These are phyloP conservation scores for Limosa lapponica DNA, from an alignment of 2,797 vertebrate species.

Conservation along the genomic window DNA sequence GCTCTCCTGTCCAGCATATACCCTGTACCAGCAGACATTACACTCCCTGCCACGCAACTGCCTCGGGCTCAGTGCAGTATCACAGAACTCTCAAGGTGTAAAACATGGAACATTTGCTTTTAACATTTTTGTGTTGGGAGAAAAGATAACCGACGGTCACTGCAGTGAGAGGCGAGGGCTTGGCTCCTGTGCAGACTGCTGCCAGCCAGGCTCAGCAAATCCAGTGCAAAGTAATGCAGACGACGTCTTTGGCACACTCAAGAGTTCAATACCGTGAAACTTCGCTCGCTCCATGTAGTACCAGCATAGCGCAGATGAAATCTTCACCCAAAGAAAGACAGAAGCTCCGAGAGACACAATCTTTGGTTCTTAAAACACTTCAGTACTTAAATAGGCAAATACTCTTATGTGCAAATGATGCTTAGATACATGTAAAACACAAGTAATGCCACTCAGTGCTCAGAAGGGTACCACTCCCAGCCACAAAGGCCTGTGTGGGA, in stretches of 20 bases:
- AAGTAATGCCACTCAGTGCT: background rate
- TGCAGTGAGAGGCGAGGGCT: background rate
- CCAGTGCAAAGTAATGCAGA: background rate
- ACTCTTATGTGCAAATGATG: background rate
- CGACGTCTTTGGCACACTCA: background rate
- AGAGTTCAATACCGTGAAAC: background rate
- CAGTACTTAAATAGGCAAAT: background rate
- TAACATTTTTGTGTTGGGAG: background rate
- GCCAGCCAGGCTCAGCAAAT: background rate
- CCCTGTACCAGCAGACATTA: accelerated
- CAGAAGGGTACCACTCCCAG: background rate
- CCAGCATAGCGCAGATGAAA: background rate
- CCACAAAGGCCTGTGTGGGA: accelerated
- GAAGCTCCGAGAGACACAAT: background rate
- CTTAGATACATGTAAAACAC: background rate
- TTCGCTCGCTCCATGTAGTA: background rate
- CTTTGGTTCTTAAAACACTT: background rate
- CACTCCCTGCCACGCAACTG: background rate
- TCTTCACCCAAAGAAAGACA: background rate
- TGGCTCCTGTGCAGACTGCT: background rate
- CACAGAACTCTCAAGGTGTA: background rate
- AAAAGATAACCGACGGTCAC: background rate
- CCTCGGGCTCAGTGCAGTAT: background rate
- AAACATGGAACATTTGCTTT: background rate
- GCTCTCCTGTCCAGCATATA: background rate